Evolutionary conservation across 2,113 vertebrate species (phyloP), one percentile per base, ranked within the genome.

Genomic region (Caranx ignobilis): DNA sequence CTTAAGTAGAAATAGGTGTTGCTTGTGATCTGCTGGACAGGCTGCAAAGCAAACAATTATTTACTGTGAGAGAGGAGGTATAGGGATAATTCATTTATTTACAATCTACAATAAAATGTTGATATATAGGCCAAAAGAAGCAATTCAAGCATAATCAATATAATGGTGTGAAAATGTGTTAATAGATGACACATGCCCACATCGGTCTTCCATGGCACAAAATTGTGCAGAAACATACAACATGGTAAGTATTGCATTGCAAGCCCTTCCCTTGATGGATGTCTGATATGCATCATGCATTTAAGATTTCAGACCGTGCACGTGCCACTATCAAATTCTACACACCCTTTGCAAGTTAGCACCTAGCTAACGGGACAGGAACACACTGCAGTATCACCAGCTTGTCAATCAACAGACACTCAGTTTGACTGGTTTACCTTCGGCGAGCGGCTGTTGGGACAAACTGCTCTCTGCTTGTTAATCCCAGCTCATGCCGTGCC

Each of bases 371-470:
- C 3, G 6, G 62, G 37, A 71, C 68, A n/a, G 68, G 70, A 75
- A 55, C 64, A 74, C n/a, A 15, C 47, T 26, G 72, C 82, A 67
- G 71, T 61, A 81, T 71, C 80, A 65, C 39, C 81, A 79, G 77
- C 84, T 82, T 75, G 89, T 87, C 91, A 83, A 82, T 91, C 86
- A 91, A 87, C 87, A 88, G 75, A 73, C 85, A 77, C 82, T 15
- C 70, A 85, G 75, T 90, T 88, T 75, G 77, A 81, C 82, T 87
- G 79, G 67, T 91, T 95, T 97, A 97, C 96, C 96, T 96, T 95
- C 69, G 41, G 80, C 73, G 69, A 60, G 81, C 75, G 80, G 81
- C 71, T 89, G 88, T 81, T 13, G 60, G 82, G 88, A 75, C 79
- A 84, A 90, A 90, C 72, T 94, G 88, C 90, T 89, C 92, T 90